Base-by-base conservation (phyloP, 2,888 invertebrate genomes). In the Leptinotarsa juncta region DNA sequence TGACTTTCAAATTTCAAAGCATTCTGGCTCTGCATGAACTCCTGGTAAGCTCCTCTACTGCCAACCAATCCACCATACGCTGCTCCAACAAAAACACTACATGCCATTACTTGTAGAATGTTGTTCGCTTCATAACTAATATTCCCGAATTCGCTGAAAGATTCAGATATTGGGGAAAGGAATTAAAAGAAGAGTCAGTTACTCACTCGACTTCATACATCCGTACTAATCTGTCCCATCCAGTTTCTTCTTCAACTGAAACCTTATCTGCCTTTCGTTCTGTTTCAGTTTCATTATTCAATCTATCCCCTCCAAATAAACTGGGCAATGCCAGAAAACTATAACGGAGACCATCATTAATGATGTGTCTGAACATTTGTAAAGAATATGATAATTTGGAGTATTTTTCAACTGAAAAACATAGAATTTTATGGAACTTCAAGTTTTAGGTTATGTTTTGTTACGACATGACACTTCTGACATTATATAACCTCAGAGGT, bases 11-110 rank as follows among this genome's bases (percentile, higher is more conserved):
- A 95, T 68, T 90, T 89, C 4, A 94, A 93, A 12, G 94, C 95
- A 88, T 94, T 91, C 87, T 95, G 94, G 78, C 90, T 93, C 84
- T 92, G 92, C 85, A 95, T 91, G 81, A 94, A 95, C 81, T 91
- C 89, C 60, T 91, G 78, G 82, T 93, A 94, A 1, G 93, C 90
- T 4, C 84, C 83, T 80, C 90, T 89, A 15, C 93, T 92, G 79
- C 89, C 87, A 3, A 90, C 84, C 82, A 93, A 89, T 42, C 94
- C 94, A 70, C 94, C 94, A 83, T 92, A 90, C 62, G 91, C 79
- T 0, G 89, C 92, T 18, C 95, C 95, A 26, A 91, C 73, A 65
- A 94, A 88, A 3, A 90, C 86, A 18, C 94, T 94, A 75, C 90
- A 81, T 65, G 91, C 84, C 5, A 90, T 87, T 3, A 92, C 90